Evolutionary conservation across 2,113 vertebrate species (phyloP).

Genomic region (Parus major): DNA sequence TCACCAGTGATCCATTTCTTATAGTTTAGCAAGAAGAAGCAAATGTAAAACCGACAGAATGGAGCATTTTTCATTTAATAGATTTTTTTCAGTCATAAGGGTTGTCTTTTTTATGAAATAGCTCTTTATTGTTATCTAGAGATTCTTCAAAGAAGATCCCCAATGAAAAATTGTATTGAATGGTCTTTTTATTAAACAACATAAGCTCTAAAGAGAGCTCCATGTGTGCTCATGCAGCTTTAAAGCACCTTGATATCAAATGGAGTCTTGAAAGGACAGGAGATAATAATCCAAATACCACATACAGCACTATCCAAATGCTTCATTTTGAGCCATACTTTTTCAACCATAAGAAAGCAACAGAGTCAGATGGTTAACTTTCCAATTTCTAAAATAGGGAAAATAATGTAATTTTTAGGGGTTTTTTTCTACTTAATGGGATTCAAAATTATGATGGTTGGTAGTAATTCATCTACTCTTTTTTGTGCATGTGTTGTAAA

Average conservation of each 20-base stretch:
- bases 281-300: constrained; percentile 34
- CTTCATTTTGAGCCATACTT: background rate
- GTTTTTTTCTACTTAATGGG: background rate
- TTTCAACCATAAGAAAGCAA: background rate
- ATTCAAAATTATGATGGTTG: background rate
- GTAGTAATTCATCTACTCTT: background rate
- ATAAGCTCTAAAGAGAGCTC: background rate
- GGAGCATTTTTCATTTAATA: background rate
- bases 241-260: constrained; percentile 17
- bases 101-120: constrained; percentile 12
- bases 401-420: background rate
- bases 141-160: background rate
- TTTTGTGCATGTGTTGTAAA: background rate
- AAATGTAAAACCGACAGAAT: background rate
- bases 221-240: background rate
- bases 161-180: constrained; percentile 14
- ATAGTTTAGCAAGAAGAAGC: background rate
- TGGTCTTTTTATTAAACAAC: constrained; percentile 34
- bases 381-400: background rate
- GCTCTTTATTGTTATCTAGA: constrained; percentile 31
- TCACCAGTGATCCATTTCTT: background rate
- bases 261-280: constrained; percentile 9
- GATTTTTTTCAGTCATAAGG: background rate
- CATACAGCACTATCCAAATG: background rate
- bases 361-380: background rate